Evolutionary conservation across 2,888 invertebrate genomes (phyloP).

Genomic region (Folsomia manolachei): DNA sequence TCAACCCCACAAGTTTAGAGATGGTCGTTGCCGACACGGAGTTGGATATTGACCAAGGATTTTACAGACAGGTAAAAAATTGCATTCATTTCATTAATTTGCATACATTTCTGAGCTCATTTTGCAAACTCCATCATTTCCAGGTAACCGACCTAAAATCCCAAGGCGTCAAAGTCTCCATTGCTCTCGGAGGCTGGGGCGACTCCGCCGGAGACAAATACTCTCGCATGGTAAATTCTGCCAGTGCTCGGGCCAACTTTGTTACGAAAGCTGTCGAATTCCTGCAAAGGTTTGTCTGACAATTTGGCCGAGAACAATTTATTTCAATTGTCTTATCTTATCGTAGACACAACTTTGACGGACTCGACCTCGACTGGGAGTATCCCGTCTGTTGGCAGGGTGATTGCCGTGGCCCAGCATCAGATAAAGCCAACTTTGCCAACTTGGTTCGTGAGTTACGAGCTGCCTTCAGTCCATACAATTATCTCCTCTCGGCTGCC

Average conservation of each 20-base stretch:
- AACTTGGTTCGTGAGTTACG: conserved; percentile 70
- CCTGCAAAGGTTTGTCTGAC: too few species aligned
- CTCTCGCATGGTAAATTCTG: conserved; percentile 70
- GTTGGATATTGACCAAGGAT: background rate
- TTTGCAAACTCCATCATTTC: conserved; percentile 85
- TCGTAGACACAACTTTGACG: too few species aligned
- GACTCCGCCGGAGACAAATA: conserved; percentile 88
- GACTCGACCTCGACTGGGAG: conserved; percentile 54
- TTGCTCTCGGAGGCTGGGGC: conserved; percentile 93
- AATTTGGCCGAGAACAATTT: too few species aligned
- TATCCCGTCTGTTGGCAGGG: conserved; percentile 64
- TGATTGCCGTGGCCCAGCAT: conserved; percentile 72
- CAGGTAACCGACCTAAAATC: conserved; percentile 67
- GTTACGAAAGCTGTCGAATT: conserved; percentile 49
- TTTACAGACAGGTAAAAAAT: background rate
- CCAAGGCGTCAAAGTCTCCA: conserved; percentile 71
- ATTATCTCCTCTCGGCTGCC: background rate
- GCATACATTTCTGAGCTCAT: conserved; percentile 72
- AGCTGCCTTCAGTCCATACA: background rate
- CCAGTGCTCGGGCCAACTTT: conserved; percentile 55
- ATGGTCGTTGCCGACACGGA: background rate
- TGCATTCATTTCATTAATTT: too few species aligned
- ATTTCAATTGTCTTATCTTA: too few species aligned
- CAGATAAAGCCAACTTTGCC: conserved; percentile 76
- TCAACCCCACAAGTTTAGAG: conserved; percentile 62